Conservation (phyloP, 2,888 invertebrate genomes). For the Diadegma fenestrale region DNA sequence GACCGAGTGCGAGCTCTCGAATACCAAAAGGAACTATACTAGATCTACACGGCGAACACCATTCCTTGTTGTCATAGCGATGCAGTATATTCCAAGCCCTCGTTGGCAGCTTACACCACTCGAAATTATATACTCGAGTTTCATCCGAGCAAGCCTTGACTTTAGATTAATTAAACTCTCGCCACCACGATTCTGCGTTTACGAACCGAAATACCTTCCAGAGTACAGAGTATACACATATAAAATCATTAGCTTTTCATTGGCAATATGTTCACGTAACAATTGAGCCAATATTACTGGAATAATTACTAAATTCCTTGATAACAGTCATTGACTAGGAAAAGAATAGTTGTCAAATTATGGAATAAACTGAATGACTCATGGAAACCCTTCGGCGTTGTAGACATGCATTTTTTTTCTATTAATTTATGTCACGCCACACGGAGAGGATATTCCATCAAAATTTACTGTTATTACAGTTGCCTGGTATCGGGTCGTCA, state of each 20-base stretch:
- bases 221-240: background rate
- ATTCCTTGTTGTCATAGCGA: slow-evolving; percentile 35
- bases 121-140: slow-evolving; percentile 56
- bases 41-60: slow-evolving; percentile 4
- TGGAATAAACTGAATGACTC: background rate
- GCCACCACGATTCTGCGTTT: background rate
- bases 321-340: background rate
- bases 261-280: background rate
- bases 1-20: slow-evolving; percentile 55
- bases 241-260: background rate
- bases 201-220: background rate
- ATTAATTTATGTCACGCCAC: background rate
- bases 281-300: background rate
- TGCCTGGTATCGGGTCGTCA: no score
- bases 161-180: slow-evolving; percentile 59
- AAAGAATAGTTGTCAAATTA: background rate
- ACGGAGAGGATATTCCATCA: no score
- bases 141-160: slow-evolving; percentile 56
- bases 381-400: background rate
- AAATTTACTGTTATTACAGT: no score
- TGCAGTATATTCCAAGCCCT: slow-evolving; percentile 37
- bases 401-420: background rate
- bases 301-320: background rate
- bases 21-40: slow-evolving; percentile 34
- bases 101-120: slow-evolving; percentile 39